phyloP scores from a whole-genome alignment of 2,888 invertebrate species.

The Coecobrya sp. region DNA sequence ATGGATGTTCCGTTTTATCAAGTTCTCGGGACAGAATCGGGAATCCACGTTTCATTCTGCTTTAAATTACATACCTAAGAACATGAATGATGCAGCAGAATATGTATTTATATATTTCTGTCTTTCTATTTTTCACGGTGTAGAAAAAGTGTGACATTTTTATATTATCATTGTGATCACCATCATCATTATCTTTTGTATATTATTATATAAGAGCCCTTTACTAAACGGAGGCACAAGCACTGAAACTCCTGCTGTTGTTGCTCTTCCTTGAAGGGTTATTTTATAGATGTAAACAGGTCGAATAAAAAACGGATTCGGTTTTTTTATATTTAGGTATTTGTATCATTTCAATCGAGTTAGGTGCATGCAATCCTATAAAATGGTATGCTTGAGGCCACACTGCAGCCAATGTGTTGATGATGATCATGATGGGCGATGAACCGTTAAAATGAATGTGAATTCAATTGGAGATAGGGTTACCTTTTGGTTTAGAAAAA shows the following conservation, averaged over 20 bases:
- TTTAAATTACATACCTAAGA: conserved; percentile 76
- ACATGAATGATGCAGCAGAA: conserved; percentile 73
- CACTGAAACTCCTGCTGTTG: conserved; percentile 34
- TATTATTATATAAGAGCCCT: conserved; percentile 56
- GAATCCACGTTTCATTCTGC: conserved; percentile 35
- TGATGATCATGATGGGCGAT: conserved; percentile 82
- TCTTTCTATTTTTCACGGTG: conserved; percentile 35
- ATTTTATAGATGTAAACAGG: conserved; percentile 67
- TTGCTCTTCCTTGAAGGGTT: conserved; percentile 22
- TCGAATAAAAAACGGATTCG: conserved; percentile 35
- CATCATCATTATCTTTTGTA: conserved; percentile 48
- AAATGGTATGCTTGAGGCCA: conserved; percentile 60
- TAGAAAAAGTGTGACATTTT: conserved; percentile 79
- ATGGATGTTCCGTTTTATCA: conserved; percentile 10
- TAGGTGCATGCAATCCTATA: conserved; percentile 66
- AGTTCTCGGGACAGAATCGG: not conserved
- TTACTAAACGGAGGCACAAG: conserved; percentile 80
- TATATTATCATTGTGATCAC: conserved; percentile 61
- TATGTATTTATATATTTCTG: conserved; percentile 1
- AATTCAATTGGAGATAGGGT: conserved; percentile 85
- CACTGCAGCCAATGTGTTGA: conserved; percentile 61
- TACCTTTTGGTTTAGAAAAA: conserved; percentile 74
- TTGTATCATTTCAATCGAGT: conserved; percentile 72
- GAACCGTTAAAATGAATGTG: conserved; percentile 86
- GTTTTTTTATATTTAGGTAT: conserved; percentile 51